phyloP scores from a whole-genome alignment of 2,888 invertebrate genomes.

The Schrankia costaestrigalis region DNA sequence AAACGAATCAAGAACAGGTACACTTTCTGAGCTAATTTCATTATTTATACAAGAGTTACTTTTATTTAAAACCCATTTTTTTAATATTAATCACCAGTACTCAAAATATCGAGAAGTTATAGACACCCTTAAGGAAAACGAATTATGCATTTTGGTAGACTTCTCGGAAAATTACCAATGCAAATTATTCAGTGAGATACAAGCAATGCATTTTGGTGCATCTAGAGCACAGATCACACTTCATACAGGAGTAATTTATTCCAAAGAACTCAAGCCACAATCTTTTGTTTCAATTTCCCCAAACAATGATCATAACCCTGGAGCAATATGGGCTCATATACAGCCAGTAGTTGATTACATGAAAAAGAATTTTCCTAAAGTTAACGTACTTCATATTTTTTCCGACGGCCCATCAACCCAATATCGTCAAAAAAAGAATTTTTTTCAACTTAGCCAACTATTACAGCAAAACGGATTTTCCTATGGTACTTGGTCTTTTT shows the following conservation, averaged over 20 bases:
- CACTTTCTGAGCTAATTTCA: background rate
- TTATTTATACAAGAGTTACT: background rate
- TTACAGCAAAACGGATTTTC: background rate
- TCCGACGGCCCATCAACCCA: background rate
- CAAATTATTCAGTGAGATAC: background rate
- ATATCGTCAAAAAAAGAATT: conserved; percentile 1
- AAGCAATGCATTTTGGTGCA: conserved; percentile 1
- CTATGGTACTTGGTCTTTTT: background rate
- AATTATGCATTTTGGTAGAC: background rate
- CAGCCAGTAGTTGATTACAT: background rate
- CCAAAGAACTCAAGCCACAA: background rate
- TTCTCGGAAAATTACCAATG: background rate
- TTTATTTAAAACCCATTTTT: background rate
- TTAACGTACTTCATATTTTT: background rate
- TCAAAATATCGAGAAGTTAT: background rate
- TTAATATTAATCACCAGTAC: background rate
- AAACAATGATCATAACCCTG: background rate
- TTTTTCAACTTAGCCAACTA: background rate
- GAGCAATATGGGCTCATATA: background rate
- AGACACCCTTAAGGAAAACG: background rate
- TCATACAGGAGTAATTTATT: background rate
- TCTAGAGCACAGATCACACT: background rate
- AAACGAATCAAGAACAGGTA: background rate
- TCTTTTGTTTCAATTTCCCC: background rate
- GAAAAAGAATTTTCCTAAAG: background rate